phyloP scores from a whole-genome alignment of 2,888 invertebrate species.

The Drosophila formosana region DNA sequence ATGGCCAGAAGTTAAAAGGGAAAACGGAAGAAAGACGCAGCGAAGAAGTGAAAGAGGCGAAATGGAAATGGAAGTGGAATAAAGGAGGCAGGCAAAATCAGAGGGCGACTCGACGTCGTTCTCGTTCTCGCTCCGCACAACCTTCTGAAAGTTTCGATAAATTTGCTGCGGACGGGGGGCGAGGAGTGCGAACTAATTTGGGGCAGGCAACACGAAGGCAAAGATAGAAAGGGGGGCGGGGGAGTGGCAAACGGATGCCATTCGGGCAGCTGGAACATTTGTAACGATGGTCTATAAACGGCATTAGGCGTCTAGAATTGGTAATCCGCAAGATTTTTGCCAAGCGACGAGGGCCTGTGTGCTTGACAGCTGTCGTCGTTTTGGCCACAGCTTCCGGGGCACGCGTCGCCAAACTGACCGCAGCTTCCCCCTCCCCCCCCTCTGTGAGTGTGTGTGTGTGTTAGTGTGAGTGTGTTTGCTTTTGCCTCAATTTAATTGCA shows the following conservation, averaged over 20 bases:
- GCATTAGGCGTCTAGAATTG: slow-evolving; percentile 80
- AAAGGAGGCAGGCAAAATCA: slow-evolving; percentile 49
- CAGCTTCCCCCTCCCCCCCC: slow-evolving; percentile 42
- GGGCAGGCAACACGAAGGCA: slow-evolving; percentile 28
- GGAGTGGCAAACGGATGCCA: slow-evolving; percentile 15
- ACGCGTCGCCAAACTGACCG: slow-evolving; percentile 72
- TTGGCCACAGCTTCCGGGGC: slow-evolving; percentile 57
- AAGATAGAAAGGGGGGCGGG: not conserved
- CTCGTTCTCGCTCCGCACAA: not conserved
- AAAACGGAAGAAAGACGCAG: slow-evolving; percentile 57
- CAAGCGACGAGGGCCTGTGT: slow-evolving; percentile 45
- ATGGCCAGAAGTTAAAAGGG: slow-evolving; percentile 76
- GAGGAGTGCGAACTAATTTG: slow-evolving; percentile 68
- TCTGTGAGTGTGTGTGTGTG: slow-evolving; percentile 14
- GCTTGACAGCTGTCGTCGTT: slow-evolving; percentile 51
- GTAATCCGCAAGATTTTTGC: slow-evolving; percentile 79
- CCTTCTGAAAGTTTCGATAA: slow-evolving; percentile 67
- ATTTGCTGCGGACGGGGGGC: slow-evolving; percentile 50
- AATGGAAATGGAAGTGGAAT: slow-evolving; percentile 9
- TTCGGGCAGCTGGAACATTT: slow-evolving; percentile 73
- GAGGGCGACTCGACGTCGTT: slow-evolving; percentile 20
- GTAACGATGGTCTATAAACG: slow-evolving; percentile 79
- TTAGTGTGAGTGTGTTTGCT: slow-evolving; percentile 26
- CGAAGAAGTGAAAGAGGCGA: slow-evolving; percentile 12
- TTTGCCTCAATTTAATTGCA: slow-evolving; percentile 73